Evolutionary conservation across 2,797 vertebrate genomes (phyloP), one percentile per base, ranked within the genome.

Genomic region (Coluber constrictor): DNA sequence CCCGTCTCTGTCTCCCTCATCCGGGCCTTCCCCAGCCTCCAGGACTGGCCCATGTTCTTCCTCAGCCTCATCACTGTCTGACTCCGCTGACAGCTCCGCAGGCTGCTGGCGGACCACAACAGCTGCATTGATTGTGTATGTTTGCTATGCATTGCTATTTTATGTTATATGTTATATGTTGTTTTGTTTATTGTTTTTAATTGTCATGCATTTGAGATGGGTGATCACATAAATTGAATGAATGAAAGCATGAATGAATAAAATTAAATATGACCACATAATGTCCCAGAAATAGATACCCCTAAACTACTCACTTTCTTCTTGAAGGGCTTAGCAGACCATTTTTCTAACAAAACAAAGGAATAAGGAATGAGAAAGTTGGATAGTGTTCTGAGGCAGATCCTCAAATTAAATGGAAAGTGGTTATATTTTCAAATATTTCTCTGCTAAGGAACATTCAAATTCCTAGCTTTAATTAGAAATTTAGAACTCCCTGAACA

Each of bases 381-480:
- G 83, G 87, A 74, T 79, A 91, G 94, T 94, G 94, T 93, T 96
- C 66, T 87, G 57, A 94, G 94, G 91, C 93, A 92, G 25, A 59
- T 94, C 89, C 55, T 89, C 90, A 90, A 94, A 95, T 97, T 95
- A 94, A 96, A 92, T 60, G 93, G 89, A 37, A 94, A 94, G 61
- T 93, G 60, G 87, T 86, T 96, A 91, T 95, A 92, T 66, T 0
- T 0, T 93, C 79, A 95, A 94, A 94, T 93, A 56, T 91, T 20
- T 95, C 96, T 95, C 95, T 94, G 93, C 96, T 95, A 95, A 95
- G 95, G 93, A 95, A 93, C 96, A 96, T 95, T 95, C 94, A 96
- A 93, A 96, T 96, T 96, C 74, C 95, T 96, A 90, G 66, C 92
- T 95, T 95, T 95, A 96, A 96, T 96, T 96, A 96, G 95, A 96